These are phyloP conservation scores for Pemphredon lugubris DNA, from an alignment of 2,888 invertebrate species.

Conservation along the genomic window DNA sequence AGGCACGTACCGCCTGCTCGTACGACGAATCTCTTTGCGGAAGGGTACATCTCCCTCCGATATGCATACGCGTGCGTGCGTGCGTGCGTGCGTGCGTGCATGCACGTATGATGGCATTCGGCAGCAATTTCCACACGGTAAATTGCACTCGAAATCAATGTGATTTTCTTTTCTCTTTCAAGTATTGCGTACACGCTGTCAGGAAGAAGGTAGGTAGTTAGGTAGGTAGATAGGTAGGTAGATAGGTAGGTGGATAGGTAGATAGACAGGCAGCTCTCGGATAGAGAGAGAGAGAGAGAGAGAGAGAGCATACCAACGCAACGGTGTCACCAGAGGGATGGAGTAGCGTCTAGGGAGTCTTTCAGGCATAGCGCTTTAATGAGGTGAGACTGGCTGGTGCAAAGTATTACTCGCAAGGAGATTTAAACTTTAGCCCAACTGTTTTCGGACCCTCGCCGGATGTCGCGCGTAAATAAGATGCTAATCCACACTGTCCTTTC, in stretches of 20 bases:
- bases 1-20: constrained; percentile 55
- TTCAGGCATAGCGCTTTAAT: constrained; percentile 53
- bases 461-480: constrained; percentile 78
- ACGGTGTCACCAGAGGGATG: too few relatives aligned
- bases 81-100: too few relatives aligned
- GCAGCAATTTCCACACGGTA: constrained; percentile 59
- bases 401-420: constrained; percentile 76
- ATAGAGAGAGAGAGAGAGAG: constrained; percentile 13
- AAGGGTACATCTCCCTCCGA: constrained; percentile 39
- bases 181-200: constrained; percentile 2
- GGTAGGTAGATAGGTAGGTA: background rate
- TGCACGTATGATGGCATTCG: too few relatives aligned
- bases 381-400: constrained; percentile 57
- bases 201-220: constrained; percentile 6
- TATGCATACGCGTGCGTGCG: too few relatives aligned
- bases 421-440: constrained; percentile 78
- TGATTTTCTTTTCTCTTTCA: constrained; percentile 59
- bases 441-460: constrained; percentile 65
- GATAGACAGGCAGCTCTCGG: background rate
- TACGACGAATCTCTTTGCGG: too few relatives aligned
- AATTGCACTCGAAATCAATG: constrained; percentile 70
- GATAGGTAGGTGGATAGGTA: background rate
- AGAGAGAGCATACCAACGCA: constrained; percentile 9
- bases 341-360: constrained; percentile 28
- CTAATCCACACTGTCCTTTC: constrained; percentile 72